Evolutionary conservation across 2,888 invertebrate species (phyloP), one percentile per base, ranked within the genome.

Genomic region (Tetragnatha montana): DNA sequence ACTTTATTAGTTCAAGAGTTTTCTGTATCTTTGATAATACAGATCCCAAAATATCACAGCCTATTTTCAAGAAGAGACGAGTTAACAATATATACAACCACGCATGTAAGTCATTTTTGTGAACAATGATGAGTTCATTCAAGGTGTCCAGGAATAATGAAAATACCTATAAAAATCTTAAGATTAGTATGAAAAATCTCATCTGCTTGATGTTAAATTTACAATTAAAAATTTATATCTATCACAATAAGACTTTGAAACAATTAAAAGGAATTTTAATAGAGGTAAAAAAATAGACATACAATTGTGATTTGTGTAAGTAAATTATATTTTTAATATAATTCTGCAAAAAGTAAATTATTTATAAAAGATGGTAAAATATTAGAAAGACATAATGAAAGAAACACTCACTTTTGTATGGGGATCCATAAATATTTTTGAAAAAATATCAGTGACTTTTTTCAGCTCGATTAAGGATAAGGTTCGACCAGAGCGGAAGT

Each of bases 401-500:
- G 12, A 68, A 47, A 19, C n/a, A 87, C 81, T 19, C 70, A 95
- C 95, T 94, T 97, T 97, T 92, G 98, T 95, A 94, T 99, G 97
- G 3, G 98, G 97, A 94, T 99, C 99, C 95, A 98, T 98, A 93
- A 99, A 98, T 97, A 99, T 98, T 94, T 97, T 97, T 91, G 97
- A 97, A 93, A 98, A 97, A 91, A 98, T 96, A 92, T 99, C 98
- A 0, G 98, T 97, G 17, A 98, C 95, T 91, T 96, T 96, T 91
- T 96, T 95, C 88, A 98, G 94, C 93, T 98, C 97, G 87, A 95
- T 95, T 7, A 95, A 95, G 0, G 95, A 95, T 0, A 97, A 94
- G 0, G 95, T 94, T 0, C 95, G 95, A 10, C 91, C 82, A 35
- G 91, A 91, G 21, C 96, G 96, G 92, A 95, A 95, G 82, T 92